These are phyloP conservation scores for Pasiphila rectangulata DNA, from an alignment of 2,888 invertebrate genomes.

Conservation along the genomic window DNA sequence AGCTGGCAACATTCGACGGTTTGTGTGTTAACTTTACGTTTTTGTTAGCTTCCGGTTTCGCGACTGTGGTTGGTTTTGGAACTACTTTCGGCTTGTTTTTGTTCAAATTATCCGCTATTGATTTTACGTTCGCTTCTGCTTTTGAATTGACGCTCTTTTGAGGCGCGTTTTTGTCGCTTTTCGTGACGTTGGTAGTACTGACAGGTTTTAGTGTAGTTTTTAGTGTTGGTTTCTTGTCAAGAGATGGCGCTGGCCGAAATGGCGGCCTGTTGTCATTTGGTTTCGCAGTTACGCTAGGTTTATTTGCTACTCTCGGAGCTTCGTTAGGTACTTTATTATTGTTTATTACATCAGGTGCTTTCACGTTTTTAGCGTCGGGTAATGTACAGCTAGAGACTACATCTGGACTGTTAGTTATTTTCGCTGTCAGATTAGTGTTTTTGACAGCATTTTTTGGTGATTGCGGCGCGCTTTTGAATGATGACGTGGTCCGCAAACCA, in stretches of 20 bases:
- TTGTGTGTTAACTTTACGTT: conserved; percentile 77
- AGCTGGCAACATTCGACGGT: conserved; percentile 86
- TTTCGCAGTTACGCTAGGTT: conserved; percentile 67
- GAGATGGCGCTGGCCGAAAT: conserved; percentile 55
- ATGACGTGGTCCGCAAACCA: conserved; percentile 65
- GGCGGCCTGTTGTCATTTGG: conserved; percentile 66
- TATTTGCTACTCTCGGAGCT: conserved; percentile 69
- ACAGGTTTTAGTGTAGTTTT: conserved; percentile 60
- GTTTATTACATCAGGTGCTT: conserved; percentile 83
- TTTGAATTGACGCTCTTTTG: conserved; percentile 60
- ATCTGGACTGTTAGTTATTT: conserved; percentile 84
- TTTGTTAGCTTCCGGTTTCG: conserved; percentile 59
- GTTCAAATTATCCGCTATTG: conserved; percentile 71
- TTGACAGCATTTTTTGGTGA: conserved; percentile 64
- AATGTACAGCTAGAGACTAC: conserved; percentile 86
- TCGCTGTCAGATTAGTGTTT: conserved; percentile 50
- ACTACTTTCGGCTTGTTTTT: conserved; percentile 75
- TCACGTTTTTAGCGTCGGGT: conserved; percentile 70
- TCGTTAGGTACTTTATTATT: conserved; percentile 71
- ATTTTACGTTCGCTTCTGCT: conserved; percentile 62
- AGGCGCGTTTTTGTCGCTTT: conserved; percentile 56
- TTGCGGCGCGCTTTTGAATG: conserved; percentile 65
- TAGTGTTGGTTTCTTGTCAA: conserved; percentile 63
- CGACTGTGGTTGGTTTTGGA: conserved; percentile 60
- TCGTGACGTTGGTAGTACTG: conserved; percentile 47